Conservation (phyloP, 2,797 vertebrate genomes). For the Karalla daura region DNA sequence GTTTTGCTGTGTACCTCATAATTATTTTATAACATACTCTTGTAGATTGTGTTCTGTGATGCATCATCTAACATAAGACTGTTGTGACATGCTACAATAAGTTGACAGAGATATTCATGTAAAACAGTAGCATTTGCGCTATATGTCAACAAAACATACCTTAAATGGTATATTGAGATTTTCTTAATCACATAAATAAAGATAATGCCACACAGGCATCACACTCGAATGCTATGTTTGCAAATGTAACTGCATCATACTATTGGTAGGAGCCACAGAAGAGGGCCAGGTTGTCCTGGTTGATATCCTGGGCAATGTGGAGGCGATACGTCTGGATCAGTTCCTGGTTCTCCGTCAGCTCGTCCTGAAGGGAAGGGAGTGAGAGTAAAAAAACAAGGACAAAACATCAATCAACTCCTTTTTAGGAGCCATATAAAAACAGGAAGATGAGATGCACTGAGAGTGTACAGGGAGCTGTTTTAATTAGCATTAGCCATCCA, state of each 20-base stretch:
- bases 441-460: no score
- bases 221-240: not conserved
- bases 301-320: slow-evolving; percentile 97
- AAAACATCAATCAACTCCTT: not conserved
- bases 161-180: no score
- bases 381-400: not conserved
- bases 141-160: not conserved
- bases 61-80: no score
- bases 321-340: slow-evolving; percentile 97
- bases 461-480: not conserved
- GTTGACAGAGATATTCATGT: no score
- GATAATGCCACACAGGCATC: not conserved
- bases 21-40: not conserved
- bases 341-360: slow-evolving; percentile 95
- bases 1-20: not conserved
- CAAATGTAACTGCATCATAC: slow-evolving; percentile 78
- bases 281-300: slow-evolving; percentile 95
- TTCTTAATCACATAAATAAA: no score
- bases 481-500: not conserved
- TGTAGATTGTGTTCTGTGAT: not conserved
- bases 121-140: not conserved
- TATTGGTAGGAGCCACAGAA: slow-evolving; percentile 93
- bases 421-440: not conserved
- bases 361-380: slow-evolving; percentile 85
- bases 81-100: no score